Evolutionary conservation across 2,888 invertebrate genomes (phyloP), one percentile per base, ranked within the genome.

Genomic region (Thereva unica): DNA sequence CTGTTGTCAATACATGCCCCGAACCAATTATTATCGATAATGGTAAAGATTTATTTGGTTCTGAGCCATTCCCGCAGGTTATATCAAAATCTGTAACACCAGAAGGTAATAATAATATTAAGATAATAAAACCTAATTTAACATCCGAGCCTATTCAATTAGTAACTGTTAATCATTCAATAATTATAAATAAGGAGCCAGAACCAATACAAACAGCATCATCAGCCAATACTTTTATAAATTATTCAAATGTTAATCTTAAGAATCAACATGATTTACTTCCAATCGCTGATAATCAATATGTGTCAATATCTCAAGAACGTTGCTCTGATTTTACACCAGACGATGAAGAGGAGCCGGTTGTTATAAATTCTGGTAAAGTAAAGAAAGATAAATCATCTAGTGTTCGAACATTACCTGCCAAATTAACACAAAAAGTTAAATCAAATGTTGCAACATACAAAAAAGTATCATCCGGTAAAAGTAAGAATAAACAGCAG

Each of bases 1-100:
- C 76, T 45, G 75, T 77, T 38, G 70, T 74, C n/a, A 73, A 72
- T 4, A 55, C 70, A 42, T 56, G 64, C 34, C 53, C 42, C 9
- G 55, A 64, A 8, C 23, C 38, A 5, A 47, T 56, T 5, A 47
- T 56, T 5, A 49, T 38, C 6, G 35, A 56, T 7, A 45, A 4
- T 37, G 56, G 42, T 4, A 56, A 65, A 41, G 80, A 80, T 74
- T 74, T 81, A 40, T 80, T 80, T 67, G 80, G 78, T 66, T 79
- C 77, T 40, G 81, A 80, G 69, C 81, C 80, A 63, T 81, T 80
- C 73, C 80, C 79, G 67, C 76, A 79, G 77, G 76, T 79, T 76
- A 76, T 79, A 71, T 75, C 75, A 68, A 76, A 77, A 72, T 75
- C 77, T 73, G 71, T 71, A 50, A 73, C 70, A 44, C 72, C 74